A percentile compares a stretch with the other conserved stretches of the same genome.
phyloP scores from a whole-genome alignment of 1,140 invertebrate genomes.

The Fopius arisanus region DNA sequence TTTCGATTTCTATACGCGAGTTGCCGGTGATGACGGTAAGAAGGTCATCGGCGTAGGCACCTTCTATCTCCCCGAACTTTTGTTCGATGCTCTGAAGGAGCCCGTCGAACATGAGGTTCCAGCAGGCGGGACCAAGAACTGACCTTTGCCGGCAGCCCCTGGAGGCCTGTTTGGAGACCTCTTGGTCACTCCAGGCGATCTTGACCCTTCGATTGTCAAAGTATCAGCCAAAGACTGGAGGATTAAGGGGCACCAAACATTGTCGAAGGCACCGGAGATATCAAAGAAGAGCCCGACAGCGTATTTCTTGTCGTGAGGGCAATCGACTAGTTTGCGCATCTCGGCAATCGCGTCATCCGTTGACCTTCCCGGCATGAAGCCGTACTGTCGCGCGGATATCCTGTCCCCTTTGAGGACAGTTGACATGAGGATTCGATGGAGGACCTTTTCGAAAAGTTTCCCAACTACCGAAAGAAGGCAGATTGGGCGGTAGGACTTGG shows the following conservation, averaged over 20 bases:
- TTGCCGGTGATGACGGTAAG: slow-evolving; percentile 36
- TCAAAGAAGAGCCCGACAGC: slow-evolving; percentile 52
- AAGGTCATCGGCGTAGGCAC: neutral
- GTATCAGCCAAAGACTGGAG: slow-evolving; percentile 36
- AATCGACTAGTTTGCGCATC: neutral
- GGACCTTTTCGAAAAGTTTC: slow-evolving; percentile 41
- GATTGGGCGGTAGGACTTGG: slow-evolving; percentile 41
- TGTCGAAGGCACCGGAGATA: slow-evolving; percentile 61
- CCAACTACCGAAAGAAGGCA: slow-evolving; percentile 40
- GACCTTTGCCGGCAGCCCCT: neutral
- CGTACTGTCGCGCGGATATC: slow-evolving; percentile 47
- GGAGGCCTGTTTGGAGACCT: neutral
- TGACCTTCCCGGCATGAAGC: slow-evolving; percentile 41
- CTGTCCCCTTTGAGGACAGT: neutral
- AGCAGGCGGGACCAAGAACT: neutral
- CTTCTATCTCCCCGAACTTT: neutral
- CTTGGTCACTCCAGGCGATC: slow-evolving; percentile 32
- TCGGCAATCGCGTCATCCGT: slow-evolving; percentile 54
- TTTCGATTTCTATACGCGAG: slow-evolving; percentile 39
- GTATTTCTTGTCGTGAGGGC: slow-evolving; percentile 36
- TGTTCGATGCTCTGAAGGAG: neutral
- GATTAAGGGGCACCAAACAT: slow-evolving; percentile 54
- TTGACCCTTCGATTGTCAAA: slow-evolving; percentile 23
- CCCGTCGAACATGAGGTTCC: neutral
- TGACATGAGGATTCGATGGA: neutral